Percentiles rank a stretch among this genome's conserved stretches.
These are phyloP conservation scores for Tonatia bakeri DNA, from an alignment of 2,113 vertebrate species.

Conservation along the genomic window DNA sequence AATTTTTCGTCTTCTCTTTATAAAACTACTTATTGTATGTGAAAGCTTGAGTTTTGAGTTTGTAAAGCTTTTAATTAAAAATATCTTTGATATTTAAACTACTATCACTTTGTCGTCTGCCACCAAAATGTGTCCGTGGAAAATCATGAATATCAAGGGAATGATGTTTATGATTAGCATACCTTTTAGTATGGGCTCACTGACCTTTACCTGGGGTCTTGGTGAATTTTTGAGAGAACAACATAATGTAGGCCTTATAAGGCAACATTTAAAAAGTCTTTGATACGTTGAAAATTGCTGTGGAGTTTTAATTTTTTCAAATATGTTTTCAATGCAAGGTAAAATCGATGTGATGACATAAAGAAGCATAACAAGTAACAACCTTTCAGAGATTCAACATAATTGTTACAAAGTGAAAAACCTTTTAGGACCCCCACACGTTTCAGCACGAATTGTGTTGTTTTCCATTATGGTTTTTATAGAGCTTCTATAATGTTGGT, in stretches of 20 bases:
- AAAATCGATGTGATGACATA: slow-evolving; percentile 66
- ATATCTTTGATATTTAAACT: slow-evolving; percentile 10
- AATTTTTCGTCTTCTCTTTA: neutral
- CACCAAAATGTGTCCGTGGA: neutral
- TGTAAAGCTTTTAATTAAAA: slow-evolving; percentile 28
- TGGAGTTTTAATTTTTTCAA: slow-evolving; percentile 66
- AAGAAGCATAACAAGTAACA: slow-evolving; percentile 70
- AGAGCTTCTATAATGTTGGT: slow-evolving; percentile 70
- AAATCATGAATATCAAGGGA: slow-evolving; percentile 18
- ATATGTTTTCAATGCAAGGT: slow-evolving; percentile 38
- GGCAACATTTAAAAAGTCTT: slow-evolving; percentile 3
- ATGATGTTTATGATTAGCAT: neutral
- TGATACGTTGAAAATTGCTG: slow-evolving; percentile 53
- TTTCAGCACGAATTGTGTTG: slow-evolving; percentile 68
- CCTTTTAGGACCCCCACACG: slow-evolving; percentile 62
- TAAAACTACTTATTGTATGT: neutral
- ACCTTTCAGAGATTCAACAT: slow-evolving; percentile 64
- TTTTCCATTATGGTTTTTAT: slow-evolving; percentile 75
- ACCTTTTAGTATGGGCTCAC: neutral
- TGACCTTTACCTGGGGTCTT: neutral
- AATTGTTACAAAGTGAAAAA: slow-evolving; percentile 72
- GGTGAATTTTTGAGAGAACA: slow-evolving; percentile 32
- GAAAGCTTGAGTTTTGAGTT: neutral
- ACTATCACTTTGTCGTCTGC: slow-evolving; percentile 1
- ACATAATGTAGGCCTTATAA: slow-evolving; percentile 8